Percentiles rank a stretch among this genome's conserved stretches.
These are phyloP conservation scores for Rugalucina vietnamica DNA, from an alignment of 2,888 invertebrate genomes.

Conservation along the genomic window DNA sequence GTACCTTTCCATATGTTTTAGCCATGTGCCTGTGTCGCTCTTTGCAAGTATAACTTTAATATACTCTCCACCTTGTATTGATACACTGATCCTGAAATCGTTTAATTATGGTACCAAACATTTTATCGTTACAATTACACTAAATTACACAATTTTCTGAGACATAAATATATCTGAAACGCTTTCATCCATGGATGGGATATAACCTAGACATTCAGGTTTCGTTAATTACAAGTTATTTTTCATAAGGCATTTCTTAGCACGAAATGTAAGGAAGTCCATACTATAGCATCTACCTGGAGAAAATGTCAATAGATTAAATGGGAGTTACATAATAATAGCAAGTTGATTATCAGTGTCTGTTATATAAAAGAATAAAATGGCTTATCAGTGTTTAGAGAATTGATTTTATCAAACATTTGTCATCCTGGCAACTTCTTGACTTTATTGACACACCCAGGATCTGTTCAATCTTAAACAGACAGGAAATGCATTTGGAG, in stretches of 20 bases:
- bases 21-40: too few relatives aligned
- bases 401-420: neutral
- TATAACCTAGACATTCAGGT: neutral
- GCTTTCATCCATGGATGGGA: neutral
- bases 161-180: too few relatives aligned
- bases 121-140: too few relatives aligned
- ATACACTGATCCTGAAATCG: too few relatives aligned
- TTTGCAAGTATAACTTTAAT: too few relatives aligned
- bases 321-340: conserved; percentile 4
- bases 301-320: neutral
- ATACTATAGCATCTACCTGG: neutral
- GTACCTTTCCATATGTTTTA: too few relatives aligned
- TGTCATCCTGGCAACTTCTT: neutral
- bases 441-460: conserved; percentile 7
- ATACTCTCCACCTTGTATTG: too few relatives aligned
- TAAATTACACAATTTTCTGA: too few relatives aligned
- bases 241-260: neutral
- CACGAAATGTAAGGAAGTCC: too few relatives aligned
- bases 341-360: neutral
- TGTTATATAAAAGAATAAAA: neutral
- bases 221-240: neutral
- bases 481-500: neutral
- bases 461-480: neutral
- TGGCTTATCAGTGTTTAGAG: too few relatives aligned
- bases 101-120: too few relatives aligned